Conservation (phyloP, 2,888 invertebrate species). For the Asteroscopus sphinx region DNA sequence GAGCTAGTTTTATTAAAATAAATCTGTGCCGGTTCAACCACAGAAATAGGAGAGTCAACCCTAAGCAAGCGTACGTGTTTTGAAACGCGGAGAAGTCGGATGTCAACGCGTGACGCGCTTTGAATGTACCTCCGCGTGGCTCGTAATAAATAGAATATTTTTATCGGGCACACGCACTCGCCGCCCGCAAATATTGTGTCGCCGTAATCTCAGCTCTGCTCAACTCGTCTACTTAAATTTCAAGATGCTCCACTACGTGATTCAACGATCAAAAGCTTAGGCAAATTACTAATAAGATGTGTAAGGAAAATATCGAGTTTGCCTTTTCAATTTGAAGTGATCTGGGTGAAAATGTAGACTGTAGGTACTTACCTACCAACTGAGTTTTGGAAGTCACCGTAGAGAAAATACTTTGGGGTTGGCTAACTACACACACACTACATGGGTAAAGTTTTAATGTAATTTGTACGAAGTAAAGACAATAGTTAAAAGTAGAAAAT, state of each 20-base stretch:
- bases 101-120: conserved; percentile 86
- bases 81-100: conserved; percentile 78
- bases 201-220: conserved; percentile 67
- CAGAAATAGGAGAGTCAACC: too few species aligned
- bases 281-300: conserved; percentile 40
- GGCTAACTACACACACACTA: too few species aligned
- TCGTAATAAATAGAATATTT: conserved; percentile 89
- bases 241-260: conserved; percentile 51
- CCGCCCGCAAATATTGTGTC: conserved; percentile 82
- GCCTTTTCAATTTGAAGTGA: conserved; percentile 1
- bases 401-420: too few species aligned
- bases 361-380: background rate
- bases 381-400: too few species aligned
- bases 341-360: background rate
- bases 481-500: too few species aligned
- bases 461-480: too few species aligned
- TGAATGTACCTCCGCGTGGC: conserved; percentile 78
- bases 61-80: conserved; percentile 64
- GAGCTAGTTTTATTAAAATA: too few species aligned
- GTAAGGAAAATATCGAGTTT: conserved; percentile 23
- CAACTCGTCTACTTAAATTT: conserved; percentile 48
- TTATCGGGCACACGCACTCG: conserved; percentile 86
- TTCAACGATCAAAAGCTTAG: conserved; percentile 50
- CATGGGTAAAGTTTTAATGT: too few species aligned
- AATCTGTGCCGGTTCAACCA: conserved; percentile 50